Conservation (phyloP, 2,888 invertebrate genomes). For the Drosophila algonquin region DNA sequence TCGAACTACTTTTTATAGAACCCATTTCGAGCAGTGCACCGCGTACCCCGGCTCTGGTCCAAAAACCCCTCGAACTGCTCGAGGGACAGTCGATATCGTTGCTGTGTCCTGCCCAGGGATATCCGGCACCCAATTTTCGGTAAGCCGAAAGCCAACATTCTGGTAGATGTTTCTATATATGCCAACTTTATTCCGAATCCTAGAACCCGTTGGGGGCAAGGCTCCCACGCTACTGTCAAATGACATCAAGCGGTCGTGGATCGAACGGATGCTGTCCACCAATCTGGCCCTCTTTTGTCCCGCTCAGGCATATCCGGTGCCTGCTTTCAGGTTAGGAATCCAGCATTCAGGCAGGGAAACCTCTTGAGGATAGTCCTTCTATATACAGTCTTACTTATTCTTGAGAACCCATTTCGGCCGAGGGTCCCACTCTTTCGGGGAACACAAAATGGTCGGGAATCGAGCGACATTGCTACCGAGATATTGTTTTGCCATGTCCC, state of each 20-base stretch:
- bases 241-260: slow-evolving; percentile 85
- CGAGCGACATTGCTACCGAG: slow-evolving; percentile 86
- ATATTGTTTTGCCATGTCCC: slow-evolving; percentile 89
- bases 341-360: slow-evolving; percentile 17
- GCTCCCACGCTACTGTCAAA: slow-evolving; percentile 85
- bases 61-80: slow-evolving; percentile 81
- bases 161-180: slow-evolving; percentile 13
- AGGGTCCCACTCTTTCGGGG: slow-evolving; percentile 85
- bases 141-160: slow-evolving; percentile 78
- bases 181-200: too few relatives aligned
- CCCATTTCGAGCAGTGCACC: slow-evolving; percentile 84
- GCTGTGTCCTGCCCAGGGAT: slow-evolving; percentile 90
- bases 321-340: slow-evolving; percentile 86
- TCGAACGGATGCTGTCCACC: slow-evolving; percentile 86
- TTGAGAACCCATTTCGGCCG: slow-evolving; percentile 77
- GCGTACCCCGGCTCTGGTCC: slow-evolving; percentile 83
- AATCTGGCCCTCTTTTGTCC: slow-evolving; percentile 90
- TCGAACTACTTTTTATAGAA: slow-evolving; percentile 28
- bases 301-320: slow-evolving; percentile 91
- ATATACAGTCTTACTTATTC: background rate
- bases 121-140: slow-evolving; percentile 90
- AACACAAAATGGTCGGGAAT: slow-evolving; percentile 85
- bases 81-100: slow-evolving; percentile 82
- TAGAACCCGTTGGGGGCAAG: slow-evolving; percentile 81
- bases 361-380: background rate